phyloP scores from a whole-genome alignment of 2,888 invertebrate species.

The Drosophila bunnanda region DNA sequence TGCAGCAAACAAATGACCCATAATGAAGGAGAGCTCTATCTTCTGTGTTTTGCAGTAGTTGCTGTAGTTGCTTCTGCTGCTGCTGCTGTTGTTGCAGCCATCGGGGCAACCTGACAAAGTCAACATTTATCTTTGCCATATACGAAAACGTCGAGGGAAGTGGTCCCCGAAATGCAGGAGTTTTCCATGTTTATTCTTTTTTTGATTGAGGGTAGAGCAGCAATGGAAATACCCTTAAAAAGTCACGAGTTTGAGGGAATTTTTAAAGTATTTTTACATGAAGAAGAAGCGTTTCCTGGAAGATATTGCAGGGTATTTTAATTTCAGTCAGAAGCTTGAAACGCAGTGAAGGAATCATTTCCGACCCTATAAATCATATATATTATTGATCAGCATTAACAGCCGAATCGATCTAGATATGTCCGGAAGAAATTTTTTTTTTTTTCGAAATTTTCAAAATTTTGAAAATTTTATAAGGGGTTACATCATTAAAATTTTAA shows the following conservation, averaged over 20 bases:
- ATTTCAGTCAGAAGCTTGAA: too few relatives aligned
- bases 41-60: slow-evolving; percentile 27
- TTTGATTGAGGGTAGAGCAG: background rate
- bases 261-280: background rate
- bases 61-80: slow-evolving; percentile 12
- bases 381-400: too few relatives aligned
- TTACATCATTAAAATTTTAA: too few relatives aligned
- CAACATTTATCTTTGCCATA: slow-evolving; percentile 73
- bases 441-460: too few relatives aligned
- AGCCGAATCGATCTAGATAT: too few relatives aligned
- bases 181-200: background rate
- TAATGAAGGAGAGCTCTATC: slow-evolving; percentile 68
- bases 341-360: too few relatives aligned
- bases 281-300: background rate
- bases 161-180: slow-evolving; percentile 28
- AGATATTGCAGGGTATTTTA: too few relatives aligned
- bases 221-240: slow-evolving; percentile 25
- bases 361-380: too few relatives aligned
- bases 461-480: too few relatives aligned
- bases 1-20: slow-evolving; percentile 80
- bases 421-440: too few relatives aligned
- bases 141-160: slow-evolving; percentile 34
- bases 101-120: slow-evolving; percentile 71
- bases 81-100: slow-evolving; percentile 24
- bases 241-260: background rate